These are phyloP conservation scores for Nesometra sesokonis DNA, from an alignment of 35 echinoderm and acorn worm species.

Conservation along the genomic window DNA sequence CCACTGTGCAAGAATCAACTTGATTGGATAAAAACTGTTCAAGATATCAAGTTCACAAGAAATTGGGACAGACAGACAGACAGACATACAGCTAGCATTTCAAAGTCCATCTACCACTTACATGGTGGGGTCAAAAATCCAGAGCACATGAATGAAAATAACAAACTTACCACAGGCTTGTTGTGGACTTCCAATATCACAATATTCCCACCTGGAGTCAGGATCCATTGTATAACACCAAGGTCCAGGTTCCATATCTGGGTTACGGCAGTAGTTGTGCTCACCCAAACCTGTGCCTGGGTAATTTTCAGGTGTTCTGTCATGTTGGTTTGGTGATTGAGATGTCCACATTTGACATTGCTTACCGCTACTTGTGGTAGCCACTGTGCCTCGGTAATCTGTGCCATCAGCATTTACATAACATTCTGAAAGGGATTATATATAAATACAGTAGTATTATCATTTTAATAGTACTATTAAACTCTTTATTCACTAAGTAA, in stretches of 20 bases:
- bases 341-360: background rate
- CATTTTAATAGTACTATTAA: too few relatives aligned
- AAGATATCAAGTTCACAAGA: too few relatives aligned
- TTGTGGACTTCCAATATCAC: background rate
- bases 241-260: background rate
- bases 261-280: constrained; percentile 12
- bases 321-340: background rate
- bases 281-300: background rate
- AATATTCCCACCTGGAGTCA: constrained; percentile 3
- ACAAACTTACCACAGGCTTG: background rate
- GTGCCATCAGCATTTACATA: background rate
- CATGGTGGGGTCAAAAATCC: too few relatives aligned
- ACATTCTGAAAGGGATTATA: constrained; percentile 13
- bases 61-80: too few relatives aligned
- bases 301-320: too few relatives aligned
- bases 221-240: constrained; percentile 21
- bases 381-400: background rate
- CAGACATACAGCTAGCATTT: too few relatives aligned
- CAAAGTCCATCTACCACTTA: too few relatives aligned
- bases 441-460: too few relatives aligned
- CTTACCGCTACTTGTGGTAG: background rate
- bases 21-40: too few relatives aligned
- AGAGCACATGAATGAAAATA: background rate
- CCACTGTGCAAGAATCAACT: too few relatives aligned
- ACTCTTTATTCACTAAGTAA: too few relatives aligned